Evolutionary conservation across 2,888 invertebrate genomes (phyloP).

Genomic region (Harmothoe impar): DNA sequence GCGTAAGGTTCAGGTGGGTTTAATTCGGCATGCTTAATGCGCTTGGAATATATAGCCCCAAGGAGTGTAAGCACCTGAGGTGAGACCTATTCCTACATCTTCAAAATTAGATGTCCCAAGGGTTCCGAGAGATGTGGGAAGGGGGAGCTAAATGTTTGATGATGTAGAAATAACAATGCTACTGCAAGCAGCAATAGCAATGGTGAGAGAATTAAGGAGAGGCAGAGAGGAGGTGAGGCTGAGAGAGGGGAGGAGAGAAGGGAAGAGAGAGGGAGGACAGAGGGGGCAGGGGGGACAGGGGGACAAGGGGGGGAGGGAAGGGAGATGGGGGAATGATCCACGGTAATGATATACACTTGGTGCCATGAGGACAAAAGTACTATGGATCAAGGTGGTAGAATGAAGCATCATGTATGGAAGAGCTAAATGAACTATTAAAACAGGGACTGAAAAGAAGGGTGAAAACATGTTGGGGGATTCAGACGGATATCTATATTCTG

Average conservation of each 20-base stretch:
- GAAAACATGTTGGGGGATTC: background rate
- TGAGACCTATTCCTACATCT: background rate
- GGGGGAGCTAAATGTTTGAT: no score
- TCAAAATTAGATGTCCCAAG: no score
- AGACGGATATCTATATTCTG: background rate
- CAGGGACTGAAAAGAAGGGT: background rate
- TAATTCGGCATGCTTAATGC: slow-evolving; percentile 44
- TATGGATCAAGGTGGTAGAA: no score
- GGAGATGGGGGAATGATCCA: background rate
- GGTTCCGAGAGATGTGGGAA: no score
- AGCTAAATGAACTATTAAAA: no score
- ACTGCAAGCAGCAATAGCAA: no score
- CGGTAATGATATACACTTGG: background rate
- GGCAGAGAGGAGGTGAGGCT: background rate
- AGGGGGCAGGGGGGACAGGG: background rate
- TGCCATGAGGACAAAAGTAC: background rate
- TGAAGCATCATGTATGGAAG: no score
- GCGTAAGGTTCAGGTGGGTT: slow-evolving; percentile 36
- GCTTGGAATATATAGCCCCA: background rate
- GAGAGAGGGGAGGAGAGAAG: background rate
- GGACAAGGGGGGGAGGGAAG: background rate
- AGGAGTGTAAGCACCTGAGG: background rate
- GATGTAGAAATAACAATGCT: no score
- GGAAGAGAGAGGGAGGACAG: background rate
- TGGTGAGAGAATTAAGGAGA: no score